Evolutionary conservation across 2,888 invertebrate genomes (phyloP), one percentile per base, ranked within the genome.

Genomic region (Clistopyga incitator): DNA sequence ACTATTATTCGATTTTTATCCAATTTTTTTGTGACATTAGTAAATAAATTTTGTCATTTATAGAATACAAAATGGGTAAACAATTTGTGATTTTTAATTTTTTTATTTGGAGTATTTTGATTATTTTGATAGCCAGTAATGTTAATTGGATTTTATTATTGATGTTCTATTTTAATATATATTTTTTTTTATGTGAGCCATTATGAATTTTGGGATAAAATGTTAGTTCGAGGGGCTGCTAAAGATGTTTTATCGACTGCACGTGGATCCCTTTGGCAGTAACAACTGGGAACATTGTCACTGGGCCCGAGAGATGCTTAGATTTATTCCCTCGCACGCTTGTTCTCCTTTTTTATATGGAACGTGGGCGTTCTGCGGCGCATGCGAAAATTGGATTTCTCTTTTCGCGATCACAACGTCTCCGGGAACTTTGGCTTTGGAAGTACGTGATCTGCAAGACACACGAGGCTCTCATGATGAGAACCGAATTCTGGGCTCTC

Each of bases 371-470:
- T 61, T 29, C 72, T 18, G 67, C 75, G 67, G 23, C 78, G 59
- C 38, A 65, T 71, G 65, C 47, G 80, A 80, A 84, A 84, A 84
- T 84, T 84, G 83, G 61, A 80, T 84, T 84, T 80, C 77, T 74
- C 61, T 74, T 11, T 65, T 45, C 38, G 59, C 61, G 67, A 54
- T 54, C 78, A 65, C 67, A 52, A 42, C 59, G 59, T 56, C 38
- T 1, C 45, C 42, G 65, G 13, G 59, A 77, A 77, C 68, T 83
- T 83, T 83, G 79, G 71, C 50, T 67, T 59, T 52, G 52, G 77
- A 54, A 74, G 52, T 80, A 83, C 80, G 83, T 80, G 83, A 59
- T 34, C 59, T 23, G 72, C 68, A 68, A 47, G 59, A 45, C 6
- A 54, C 15, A 11, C 38, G 13, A 65, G 42, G 25, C 25, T 42